Percentiles rank a stretch among this genome's conserved stretches.
Conservation (phyloP, 1,140 invertebrate genomes). For the Bombus confusus region DNA sequence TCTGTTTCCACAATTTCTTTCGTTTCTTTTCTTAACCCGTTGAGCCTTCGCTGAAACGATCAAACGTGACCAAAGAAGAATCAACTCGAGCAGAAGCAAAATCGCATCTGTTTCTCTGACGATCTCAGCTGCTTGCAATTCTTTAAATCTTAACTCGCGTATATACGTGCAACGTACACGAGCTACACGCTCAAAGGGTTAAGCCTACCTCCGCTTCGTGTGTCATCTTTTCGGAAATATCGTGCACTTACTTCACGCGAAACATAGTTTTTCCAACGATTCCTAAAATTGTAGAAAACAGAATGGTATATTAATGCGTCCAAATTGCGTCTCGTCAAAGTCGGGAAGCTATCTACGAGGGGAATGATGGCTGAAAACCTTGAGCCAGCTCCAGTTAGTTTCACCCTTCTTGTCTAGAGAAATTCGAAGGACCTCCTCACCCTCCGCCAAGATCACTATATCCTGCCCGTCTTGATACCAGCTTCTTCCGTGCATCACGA, state of each 20-base stretch:
- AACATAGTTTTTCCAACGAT: background rate
- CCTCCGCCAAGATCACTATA: constrained; percentile 84
- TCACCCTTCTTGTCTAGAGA: constrained; percentile 84
- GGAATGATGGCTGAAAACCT: constrained; percentile 81
- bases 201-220: background rate
- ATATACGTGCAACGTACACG: background rate
- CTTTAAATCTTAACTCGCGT: too few species aligned
- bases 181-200: background rate
- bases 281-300: constrained; percentile 39
- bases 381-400: constrained; percentile 86
- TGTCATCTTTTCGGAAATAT: background rate
- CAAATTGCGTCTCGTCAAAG: constrained; percentile 19
- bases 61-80: too few species aligned
- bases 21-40: background rate
- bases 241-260: background rate
- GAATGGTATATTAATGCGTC: constrained; percentile 13
- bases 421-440: constrained; percentile 84
- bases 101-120: too few species aligned
- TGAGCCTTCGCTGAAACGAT: background rate
- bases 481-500: constrained; percentile 70
- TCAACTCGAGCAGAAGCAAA: too few species aligned
- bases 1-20: constrained; percentile 23
- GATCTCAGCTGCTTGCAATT: background rate
- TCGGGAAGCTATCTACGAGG: constrained; percentile 41
- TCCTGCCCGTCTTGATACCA: constrained; percentile 78